phyloP scores from a whole-genome alignment of 2,797 vertebrate genomes.

The Falco novaeseelandiae region DNA sequence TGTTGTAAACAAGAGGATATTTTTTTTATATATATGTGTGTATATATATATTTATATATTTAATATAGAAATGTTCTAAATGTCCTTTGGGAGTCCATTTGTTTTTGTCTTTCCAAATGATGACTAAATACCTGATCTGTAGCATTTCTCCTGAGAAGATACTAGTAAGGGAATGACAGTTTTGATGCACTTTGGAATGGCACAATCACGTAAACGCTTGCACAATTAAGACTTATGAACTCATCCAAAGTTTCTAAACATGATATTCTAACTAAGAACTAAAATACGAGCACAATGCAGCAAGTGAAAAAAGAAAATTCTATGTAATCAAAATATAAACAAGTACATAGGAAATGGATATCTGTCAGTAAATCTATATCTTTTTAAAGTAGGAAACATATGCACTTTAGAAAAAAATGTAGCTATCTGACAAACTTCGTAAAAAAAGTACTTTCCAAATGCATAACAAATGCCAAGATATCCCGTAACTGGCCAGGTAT shows the following conservation, averaged over 20 bases:
- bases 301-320: constrained; percentile 75
- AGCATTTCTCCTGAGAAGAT: constrained; percentile 87
- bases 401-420: constrained; percentile 70
- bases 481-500: constrained; percentile 73
- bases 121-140: constrained; percentile 82
- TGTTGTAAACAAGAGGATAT: constrained; percentile 84
- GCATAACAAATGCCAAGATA: constrained; percentile 73
- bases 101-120: constrained; percentile 77
- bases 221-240: constrained; percentile 90
- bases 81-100: constrained; percentile 79
- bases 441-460: constrained; percentile 66
- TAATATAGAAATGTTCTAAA: constrained; percentile 73
- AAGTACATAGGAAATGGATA: constrained; percentile 78
- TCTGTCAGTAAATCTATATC: constrained; percentile 71
- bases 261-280: constrained; percentile 72
- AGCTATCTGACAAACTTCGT: constrained; percentile 59
- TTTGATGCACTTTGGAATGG: constrained; percentile 87
- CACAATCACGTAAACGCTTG: constrained; percentile 85
- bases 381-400: constrained; percentile 75
- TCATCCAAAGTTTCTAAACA: constrained; percentile 80
- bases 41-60: constrained; percentile 77
- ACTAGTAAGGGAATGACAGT: constrained; percentile 86
- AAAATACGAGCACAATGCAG: constrained; percentile 79
- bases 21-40: constrained; percentile 44
- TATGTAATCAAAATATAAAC: constrained; percentile 81